Evolutionary conservation across 2,113 vertebrate genomes (phyloP).

Genomic region (Probosciger aterrimus): DNA sequence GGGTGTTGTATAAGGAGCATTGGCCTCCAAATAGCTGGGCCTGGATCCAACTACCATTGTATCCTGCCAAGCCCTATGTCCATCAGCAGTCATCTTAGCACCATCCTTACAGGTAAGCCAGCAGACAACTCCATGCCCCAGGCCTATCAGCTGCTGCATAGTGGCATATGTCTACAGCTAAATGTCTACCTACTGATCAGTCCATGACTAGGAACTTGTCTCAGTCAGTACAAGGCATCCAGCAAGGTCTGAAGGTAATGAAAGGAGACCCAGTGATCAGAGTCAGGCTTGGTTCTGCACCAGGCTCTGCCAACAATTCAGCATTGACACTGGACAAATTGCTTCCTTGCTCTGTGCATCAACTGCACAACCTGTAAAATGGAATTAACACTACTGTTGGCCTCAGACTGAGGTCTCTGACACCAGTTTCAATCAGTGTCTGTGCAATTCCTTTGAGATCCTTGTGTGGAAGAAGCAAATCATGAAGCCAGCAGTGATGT

Average conservation of each 20-base stretch:
- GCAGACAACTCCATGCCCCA: background rate
- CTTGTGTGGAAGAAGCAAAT: slow-evolving; percentile 24
- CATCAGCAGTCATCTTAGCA: background rate
- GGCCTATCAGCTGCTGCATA: background rate
- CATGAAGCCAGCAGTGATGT: background rate
- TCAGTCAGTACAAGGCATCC: background rate
- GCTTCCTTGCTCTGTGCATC: background rate
- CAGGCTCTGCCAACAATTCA: background rate
- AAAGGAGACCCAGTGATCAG: background rate
- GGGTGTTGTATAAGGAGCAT: background rate
- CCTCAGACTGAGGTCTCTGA: background rate
- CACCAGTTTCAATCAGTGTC: background rate
- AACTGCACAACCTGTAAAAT: background rate
- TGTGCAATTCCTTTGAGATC: slow-evolving; percentile 48
- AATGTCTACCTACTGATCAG: background rate
- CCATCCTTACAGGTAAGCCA: background rate
- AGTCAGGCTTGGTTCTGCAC: background rate
- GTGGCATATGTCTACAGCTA: background rate
- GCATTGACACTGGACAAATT: slow-evolving; percentile 23
- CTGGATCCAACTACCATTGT: background rate
- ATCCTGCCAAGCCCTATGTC: background rate
- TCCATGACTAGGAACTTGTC: background rate
- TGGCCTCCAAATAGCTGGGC: background rate
- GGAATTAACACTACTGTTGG: background rate
- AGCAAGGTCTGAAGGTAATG: background rate